Evolutionary conservation across 2,888 invertebrate genomes (phyloP).

Genomic region (Euphydryas editha): DNA sequence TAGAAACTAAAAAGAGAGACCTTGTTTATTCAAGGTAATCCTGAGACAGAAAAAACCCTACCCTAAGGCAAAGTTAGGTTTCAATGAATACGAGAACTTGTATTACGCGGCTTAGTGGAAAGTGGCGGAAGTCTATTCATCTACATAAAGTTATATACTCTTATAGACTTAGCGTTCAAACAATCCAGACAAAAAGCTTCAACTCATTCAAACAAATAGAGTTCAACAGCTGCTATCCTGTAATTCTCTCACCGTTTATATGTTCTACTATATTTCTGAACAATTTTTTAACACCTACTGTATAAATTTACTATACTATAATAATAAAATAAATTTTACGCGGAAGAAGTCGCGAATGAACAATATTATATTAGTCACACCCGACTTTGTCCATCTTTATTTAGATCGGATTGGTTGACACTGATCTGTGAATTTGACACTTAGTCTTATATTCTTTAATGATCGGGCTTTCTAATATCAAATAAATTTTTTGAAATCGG

Average conservation of each 20-base stretch:
- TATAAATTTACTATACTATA: too few relatives aligned
- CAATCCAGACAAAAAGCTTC: neutral
- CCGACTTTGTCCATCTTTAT: too few relatives aligned
- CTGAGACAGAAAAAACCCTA: neutral
- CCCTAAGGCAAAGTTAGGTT: neutral
- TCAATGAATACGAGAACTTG: neutral
- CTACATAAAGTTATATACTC: neutral
- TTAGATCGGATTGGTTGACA: too few relatives aligned
- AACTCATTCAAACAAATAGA: constrained; percentile 1
- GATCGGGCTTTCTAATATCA: too few relatives aligned
- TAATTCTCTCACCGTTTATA: neutral
- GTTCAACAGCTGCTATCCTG: neutral
- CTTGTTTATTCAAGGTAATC: neutral
- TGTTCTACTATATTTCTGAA: neutral
- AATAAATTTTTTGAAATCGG: too few relatives aligned
- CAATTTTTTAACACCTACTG: too few relatives aligned
- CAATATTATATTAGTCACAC: too few relatives aligned
- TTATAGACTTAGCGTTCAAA: neutral
- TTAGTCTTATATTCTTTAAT: too few relatives aligned
- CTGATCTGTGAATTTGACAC: too few relatives aligned
- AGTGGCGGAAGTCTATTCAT: neutral
- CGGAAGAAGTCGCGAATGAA: too few relatives aligned
- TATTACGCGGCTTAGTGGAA: neutral
- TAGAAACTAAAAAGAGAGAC: too few relatives aligned
- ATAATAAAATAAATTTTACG: too few relatives aligned